Base-by-base conservation (phyloP, 2,888 invertebrate genomes). In the Entomobrya multifasciata region DNA sequence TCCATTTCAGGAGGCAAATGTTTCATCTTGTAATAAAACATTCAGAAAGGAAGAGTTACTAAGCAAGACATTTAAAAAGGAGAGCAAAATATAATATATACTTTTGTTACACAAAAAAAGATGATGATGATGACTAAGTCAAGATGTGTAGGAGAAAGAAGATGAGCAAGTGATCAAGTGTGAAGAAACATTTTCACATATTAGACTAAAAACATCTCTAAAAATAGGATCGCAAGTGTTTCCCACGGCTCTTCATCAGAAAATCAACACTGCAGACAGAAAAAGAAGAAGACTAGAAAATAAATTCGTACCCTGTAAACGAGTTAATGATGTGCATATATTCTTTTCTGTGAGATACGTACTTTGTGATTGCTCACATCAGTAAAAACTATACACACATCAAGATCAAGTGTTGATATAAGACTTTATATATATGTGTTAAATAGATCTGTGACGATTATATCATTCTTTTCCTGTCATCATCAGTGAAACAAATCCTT, bases 91-190 rank as follows among this genome's bases (percentile, higher is more conserved):
- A 57, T 67, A 74, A 72, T 27, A 60, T 30, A 17, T 41, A 67
- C 44, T 8, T 72, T 20, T 49, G 20, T 41, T 65, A 20, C 13
- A 25, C n/a, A n/a, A n/a, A n/a, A n/a, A n/a, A n/a, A n/a, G n/a
- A n/a, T n/a, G n/a, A n/a, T 47, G 17, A 80, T 55, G 62, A 80
- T 86, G 80, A 86, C 80, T 47, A 49, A 36, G 80, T 52, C 41
- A 80, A 57, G 36, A 57, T 20, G 55, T 22, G 36, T 8, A 27
- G 47, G 76, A 57, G 74, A 80, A 80, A 70, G 76, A 80, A 86
- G 65, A 86, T 78, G 77, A 84, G 52, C 47, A 86, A 86, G 86
- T 86, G 86, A 86, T 86, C 86, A 86, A 86, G 86, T 86, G 86
- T 79, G 49, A 86, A 86, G 49, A 80, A 72, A 49, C 36, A 20